A percentile compares a stretch with the other conserved stretches of the same genome.
These are phyloP conservation scores for Limnothrissa miodon DNA, from an alignment of 2,113 vertebrate genomes.

Conservation along the genomic window DNA sequence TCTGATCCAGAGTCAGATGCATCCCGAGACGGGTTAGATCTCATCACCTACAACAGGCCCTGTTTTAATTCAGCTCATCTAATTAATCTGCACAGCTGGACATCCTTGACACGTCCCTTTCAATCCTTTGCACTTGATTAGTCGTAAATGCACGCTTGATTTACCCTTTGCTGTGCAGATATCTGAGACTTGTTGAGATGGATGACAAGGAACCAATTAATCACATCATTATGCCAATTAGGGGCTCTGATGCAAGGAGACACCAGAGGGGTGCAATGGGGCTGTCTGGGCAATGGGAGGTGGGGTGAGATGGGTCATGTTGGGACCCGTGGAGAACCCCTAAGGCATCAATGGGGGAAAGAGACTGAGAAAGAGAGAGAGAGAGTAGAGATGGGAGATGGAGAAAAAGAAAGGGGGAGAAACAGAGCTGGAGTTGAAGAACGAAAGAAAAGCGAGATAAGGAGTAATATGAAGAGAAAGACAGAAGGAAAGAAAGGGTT, in stretches of 20 bases:
- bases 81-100: conserved; percentile 68
- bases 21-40: neutral
- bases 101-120: conserved; percentile 58
- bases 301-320: neutral
- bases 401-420: neutral
- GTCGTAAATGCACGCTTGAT: conserved; percentile 65
- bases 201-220: conserved; percentile 68
- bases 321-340: neutral
- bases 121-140: conserved; percentile 58
- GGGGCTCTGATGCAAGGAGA: conserved; percentile 35
- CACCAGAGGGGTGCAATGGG: conserved; percentile 33
- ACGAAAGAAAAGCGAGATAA: neutral
- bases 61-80: conserved; percentile 55
- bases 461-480: neutral
- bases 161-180: conserved; percentile 62
- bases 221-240: conserved; percentile 66
- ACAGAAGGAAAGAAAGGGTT: neutral
- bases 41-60: neutral
- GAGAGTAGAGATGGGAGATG: neutral
- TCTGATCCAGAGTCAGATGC: neutral
- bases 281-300: neutral
- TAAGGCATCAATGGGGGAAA: neutral
- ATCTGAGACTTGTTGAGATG: conserved; percentile 48
- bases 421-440: neutral
- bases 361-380: neutral